Conservation (phyloP, 1,140 invertebrate species). For the Drosophila neocordata region DNA sequence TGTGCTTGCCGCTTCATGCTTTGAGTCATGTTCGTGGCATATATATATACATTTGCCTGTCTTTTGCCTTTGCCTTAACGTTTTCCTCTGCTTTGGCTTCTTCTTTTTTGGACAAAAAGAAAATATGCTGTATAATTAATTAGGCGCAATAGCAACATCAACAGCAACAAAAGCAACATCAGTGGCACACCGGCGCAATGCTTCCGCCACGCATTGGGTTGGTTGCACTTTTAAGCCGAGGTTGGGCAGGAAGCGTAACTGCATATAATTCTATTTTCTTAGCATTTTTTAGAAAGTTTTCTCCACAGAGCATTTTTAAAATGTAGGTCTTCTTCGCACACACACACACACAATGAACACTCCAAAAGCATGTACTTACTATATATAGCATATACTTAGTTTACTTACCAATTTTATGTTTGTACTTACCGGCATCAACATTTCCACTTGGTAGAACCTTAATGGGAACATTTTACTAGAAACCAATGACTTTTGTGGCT, state of each 20-base stretch:
- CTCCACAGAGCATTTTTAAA: slow-evolving; percentile 1
- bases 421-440: neutral
- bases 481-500: neutral
- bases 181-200: slow-evolving; percentile 14
- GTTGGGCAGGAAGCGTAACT: slow-evolving; percentile 13
- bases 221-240: slow-evolving; percentile 48
- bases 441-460: neutral
- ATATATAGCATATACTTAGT: neutral
- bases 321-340: slow-evolving; percentile 10
- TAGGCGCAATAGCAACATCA: slow-evolving; percentile 30
- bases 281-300: slow-evolving; percentile 25
- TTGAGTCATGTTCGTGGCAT: slow-evolving; percentile 9
- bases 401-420: neutral
- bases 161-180: slow-evolving; percentile 11
- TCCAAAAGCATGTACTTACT: neutral
- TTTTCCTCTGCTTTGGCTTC: slow-evolving; percentile 1
- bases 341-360: neutral
- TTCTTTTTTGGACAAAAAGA: slow-evolving; percentile 10
- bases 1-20: neutral
- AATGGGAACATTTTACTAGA: neutral
- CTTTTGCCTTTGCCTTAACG: slow-evolving; percentile 6
- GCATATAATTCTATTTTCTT: slow-evolving; percentile 22
- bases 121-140: slow-evolving; percentile 49
- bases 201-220: slow-evolving; percentile 40
- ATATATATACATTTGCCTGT: neutral